phyloP scores from a whole-genome alignment of 2,888 invertebrate species.

The Drosophila austrosaltans region DNA sequence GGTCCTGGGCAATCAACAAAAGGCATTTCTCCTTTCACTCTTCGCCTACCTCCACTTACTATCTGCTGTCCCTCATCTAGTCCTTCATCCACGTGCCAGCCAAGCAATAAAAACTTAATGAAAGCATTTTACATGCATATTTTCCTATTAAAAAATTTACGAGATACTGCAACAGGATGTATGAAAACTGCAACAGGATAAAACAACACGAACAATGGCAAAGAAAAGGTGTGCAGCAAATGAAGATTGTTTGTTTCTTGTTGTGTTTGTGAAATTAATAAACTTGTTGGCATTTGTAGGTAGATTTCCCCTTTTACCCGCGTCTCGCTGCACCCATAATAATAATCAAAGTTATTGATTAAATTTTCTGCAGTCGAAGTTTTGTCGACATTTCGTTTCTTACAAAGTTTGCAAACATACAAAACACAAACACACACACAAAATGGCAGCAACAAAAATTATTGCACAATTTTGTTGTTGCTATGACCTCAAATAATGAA shows the following conservation, averaged over 20 bases:
- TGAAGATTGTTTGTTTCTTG: constrained; percentile 4
- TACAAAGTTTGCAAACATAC: constrained; percentile 5
- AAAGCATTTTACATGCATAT: constrained; percentile 60
- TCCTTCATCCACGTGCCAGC: not conserved
- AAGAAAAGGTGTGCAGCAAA: constrained; percentile 28
- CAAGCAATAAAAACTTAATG: constrained; percentile 63
- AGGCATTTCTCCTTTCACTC: constrained; percentile 17
- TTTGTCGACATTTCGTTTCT: constrained; percentile 13
- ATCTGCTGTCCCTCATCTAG: constrained; percentile 19
- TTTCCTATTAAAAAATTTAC: constrained; percentile 52
- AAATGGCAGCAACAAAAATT: constrained; percentile 22
- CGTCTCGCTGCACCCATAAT: constrained; percentile 33
- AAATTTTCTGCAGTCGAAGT: constrained; percentile 39
- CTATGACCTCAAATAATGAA: constrained; percentile 62
- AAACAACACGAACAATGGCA: constrained; percentile 29
- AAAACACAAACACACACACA: constrained; percentile 38
- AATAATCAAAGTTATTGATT: constrained; percentile 69
- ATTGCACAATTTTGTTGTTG: constrained; percentile 57
- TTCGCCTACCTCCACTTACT: not conserved
- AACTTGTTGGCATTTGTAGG: constrained; percentile 48
- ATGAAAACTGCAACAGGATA: constrained; percentile 13
- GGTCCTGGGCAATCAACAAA: constrained; percentile 51
- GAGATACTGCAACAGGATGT: constrained; percentile 34
- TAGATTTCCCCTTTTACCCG: not conserved
- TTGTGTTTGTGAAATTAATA: constrained; percentile 53